Conservation (phyloP, 2,888 invertebrate genomes). For the Ectobius pallidus region DNA sequence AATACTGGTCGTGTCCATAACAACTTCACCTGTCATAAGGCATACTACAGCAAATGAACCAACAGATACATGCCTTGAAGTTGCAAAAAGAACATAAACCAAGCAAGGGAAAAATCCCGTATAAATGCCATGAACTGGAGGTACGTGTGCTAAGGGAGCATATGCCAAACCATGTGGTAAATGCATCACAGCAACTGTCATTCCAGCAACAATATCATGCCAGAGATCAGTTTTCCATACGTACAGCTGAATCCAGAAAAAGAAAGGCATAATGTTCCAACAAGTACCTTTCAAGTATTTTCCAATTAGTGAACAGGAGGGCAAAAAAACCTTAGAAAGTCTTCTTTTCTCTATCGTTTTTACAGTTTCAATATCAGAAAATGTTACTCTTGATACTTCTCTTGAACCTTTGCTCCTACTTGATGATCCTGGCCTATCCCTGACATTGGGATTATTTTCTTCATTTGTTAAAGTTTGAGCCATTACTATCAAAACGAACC, state of each 20-base stretch:
- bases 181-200: constrained; percentile 88
- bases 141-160: constrained; percentile 73
- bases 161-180: constrained; percentile 91
- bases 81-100: constrained; percentile 84
- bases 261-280: too few species aligned
- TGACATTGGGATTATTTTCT: too few species aligned
- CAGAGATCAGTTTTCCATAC: constrained; percentile 65
- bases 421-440: too few species aligned
- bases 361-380: too few species aligned
- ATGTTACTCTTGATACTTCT: too few species aligned
- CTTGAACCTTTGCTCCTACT: too few species aligned
- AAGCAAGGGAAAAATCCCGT: constrained; percentile 93
- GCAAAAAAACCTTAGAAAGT: too few species aligned
- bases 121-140: constrained; percentile 78
- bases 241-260: constrained; percentile 71
- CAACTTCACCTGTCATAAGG: neutral
- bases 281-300: too few species aligned
- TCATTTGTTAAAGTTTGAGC: too few species aligned
- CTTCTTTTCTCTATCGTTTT: too few species aligned
- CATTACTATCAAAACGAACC: too few species aligned
- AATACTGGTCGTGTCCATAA: neutral
- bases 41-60: constrained; percentile 4
- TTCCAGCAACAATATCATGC: constrained; percentile 80
- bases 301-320: too few species aligned
- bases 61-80: constrained; percentile 51